Percentiles rank a stretch among this genome's conserved stretches.
These are phyloP conservation scores for Camponotus fellah DNA, from an alignment of 2,888 invertebrate species.

Conservation along the genomic window DNA sequence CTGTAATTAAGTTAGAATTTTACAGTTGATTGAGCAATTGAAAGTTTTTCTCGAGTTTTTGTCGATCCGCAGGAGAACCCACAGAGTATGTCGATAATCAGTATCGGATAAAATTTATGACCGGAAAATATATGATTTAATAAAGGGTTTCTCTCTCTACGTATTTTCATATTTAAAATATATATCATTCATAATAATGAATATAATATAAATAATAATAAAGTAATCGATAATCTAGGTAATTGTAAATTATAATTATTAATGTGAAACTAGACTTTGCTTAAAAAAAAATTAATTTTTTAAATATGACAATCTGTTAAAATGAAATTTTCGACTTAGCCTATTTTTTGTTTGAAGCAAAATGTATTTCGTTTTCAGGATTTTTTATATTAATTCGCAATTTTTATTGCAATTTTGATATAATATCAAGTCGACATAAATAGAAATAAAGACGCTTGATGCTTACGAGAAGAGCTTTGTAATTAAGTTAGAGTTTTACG, in stretches of 20 bases:
- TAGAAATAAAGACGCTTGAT: not conserved
- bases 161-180: not conserved
- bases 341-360: not conserved
- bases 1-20: conserved; percentile 61
- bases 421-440: not conserved
- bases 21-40: conserved; percentile 53
- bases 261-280: not conserved
- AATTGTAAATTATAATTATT: conserved; percentile 6
- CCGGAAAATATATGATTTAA: conserved; percentile 14
- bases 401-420: not conserved
- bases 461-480: conserved; percentile 11
- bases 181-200: not conserved
- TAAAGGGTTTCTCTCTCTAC: not conserved
- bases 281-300: not conserved
- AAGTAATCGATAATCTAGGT: not conserved
- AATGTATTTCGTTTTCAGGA: not conserved
- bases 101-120: not conserved
- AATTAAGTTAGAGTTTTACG: conserved; percentile 61
- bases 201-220: no score
- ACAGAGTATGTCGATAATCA: not conserved
- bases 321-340: not conserved
- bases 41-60: conserved; percentile 21
- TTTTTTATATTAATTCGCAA: not conserved
- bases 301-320: not conserved
- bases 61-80: not conserved